Evolutionary conservation across 2,888 invertebrate genomes (phyloP).

Genomic region (Margaritifera margaritifera): DNA sequence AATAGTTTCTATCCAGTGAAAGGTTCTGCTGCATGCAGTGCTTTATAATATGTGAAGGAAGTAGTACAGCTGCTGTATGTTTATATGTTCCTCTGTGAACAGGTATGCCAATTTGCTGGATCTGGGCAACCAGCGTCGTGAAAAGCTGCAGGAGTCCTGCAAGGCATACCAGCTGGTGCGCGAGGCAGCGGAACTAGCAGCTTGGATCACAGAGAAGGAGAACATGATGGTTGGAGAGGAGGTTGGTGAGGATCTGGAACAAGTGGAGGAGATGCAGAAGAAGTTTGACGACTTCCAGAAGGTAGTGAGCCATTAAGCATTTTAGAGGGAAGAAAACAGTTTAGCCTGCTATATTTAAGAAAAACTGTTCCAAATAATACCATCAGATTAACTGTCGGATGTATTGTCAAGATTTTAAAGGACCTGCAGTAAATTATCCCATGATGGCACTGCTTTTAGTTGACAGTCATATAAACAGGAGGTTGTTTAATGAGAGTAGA

Average conservation of each 20-base stretch:
- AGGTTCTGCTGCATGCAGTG: too few species aligned
- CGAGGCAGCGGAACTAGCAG: conserved; percentile 96
- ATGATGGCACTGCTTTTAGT: too few species aligned
- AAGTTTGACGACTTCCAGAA: conserved; percentile 99
- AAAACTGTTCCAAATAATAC: too few species aligned
- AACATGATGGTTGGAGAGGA: conserved; percentile 97
- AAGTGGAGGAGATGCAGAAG: conserved; percentile 99
- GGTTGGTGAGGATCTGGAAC: conserved; percentile 97
- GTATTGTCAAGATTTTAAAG: too few species aligned
- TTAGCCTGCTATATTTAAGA: too few species aligned
- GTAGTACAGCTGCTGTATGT: too few species aligned
- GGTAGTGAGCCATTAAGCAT: conserved; percentile 39
- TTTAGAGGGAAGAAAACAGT: not conserved
- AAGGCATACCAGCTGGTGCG: conserved; percentile 98
- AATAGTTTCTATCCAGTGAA: too few species aligned
- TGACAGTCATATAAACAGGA: too few species aligned
- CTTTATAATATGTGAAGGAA: too few species aligned
- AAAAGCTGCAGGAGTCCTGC: conserved; percentile 96
- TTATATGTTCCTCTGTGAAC: not conserved
- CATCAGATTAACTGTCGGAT: too few species aligned
- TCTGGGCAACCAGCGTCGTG: conserved; percentile 91
- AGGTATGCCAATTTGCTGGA: conserved; percentile 89
- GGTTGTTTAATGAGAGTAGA: too few species aligned
- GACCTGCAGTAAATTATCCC: too few species aligned
- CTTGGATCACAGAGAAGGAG: conserved; percentile 99